phyloP scores from a whole-genome alignment of 2,797 vertebrate genomes.

The Myiotriccus ornatus region DNA sequence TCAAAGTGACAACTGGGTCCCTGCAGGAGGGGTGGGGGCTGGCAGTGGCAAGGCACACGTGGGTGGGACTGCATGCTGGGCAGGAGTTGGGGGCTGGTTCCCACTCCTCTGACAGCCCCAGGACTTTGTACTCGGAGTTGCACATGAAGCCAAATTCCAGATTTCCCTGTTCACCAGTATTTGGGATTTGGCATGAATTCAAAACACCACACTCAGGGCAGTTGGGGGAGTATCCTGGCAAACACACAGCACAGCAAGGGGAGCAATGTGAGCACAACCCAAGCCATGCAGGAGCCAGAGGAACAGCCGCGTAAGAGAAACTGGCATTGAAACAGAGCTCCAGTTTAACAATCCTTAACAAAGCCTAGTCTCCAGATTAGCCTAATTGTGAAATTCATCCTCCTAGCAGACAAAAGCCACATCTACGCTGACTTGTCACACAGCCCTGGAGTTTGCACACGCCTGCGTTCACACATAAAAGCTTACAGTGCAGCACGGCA shows the following conservation, averaged over 20 bases:
- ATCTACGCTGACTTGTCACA: not conserved
- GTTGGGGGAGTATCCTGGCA: not conserved
- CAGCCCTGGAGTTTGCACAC: not conserved
- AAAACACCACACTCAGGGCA: not conserved
- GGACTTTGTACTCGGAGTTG: not conserved
- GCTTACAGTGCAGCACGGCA: rapidly evolving
- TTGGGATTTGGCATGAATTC: not conserved
- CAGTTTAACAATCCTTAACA: not conserved
- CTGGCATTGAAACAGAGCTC: not conserved
- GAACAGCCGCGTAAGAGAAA: not conserved
- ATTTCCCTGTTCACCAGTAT: not conserved
- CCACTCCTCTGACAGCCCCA: not conserved
- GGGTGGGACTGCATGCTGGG: rapidly evolving
- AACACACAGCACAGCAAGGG: not conserved
- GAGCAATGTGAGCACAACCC: not conserved
- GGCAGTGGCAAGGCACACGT: rapidly evolving
- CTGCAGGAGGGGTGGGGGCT: not conserved
- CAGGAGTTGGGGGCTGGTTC: not conserved
- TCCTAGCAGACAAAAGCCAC: not conserved
- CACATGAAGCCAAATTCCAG: not conserved
- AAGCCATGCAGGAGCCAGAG: not conserved
- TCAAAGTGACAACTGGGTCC: not conserved
- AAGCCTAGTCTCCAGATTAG: not conserved
- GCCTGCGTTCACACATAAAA: rapidly evolving
- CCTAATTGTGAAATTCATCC: not conserved